phyloP scores from a whole-genome alignment of 2,113 vertebrate genomes.

The Eidolon helvum region DNA sequence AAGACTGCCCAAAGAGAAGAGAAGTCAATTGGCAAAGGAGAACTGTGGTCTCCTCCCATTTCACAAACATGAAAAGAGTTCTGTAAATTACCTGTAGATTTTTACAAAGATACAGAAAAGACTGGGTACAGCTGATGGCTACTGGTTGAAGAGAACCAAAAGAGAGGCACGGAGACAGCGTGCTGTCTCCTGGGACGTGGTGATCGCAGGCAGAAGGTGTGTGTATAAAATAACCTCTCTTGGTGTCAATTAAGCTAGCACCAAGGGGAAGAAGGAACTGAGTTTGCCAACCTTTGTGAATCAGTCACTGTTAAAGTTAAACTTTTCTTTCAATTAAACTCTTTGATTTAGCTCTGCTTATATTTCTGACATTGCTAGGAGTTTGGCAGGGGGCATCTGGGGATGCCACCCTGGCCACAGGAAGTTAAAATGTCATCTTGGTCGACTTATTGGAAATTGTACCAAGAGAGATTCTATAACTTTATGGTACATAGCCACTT shows the following conservation, averaged over 20 bases:
- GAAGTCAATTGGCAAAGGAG: not conserved
- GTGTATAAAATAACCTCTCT: not conserved
- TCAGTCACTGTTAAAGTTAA: not conserved
- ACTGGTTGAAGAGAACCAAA: not conserved
- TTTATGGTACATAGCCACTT: not conserved
- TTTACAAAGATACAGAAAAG: not conserved
- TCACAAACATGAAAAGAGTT: not conserved
- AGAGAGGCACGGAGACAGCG: not conserved
- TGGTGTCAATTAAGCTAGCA: not conserved
- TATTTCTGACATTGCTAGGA: not conserved
- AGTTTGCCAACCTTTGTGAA: not conserved
- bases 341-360: not conserved
- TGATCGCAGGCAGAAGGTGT: accelerated
- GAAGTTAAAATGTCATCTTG: not conserved
- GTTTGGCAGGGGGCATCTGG: not conserved
- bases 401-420: not conserved
- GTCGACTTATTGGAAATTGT: not conserved
- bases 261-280: not conserved
- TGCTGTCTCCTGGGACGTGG: not conserved
- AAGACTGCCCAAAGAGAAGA: not conserved
- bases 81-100: not conserved
- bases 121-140: not conserved
- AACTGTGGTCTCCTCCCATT: not conserved
- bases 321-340: not conserved
- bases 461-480: not conserved